Conservation (phyloP, 2,888 invertebrate genomes). For the Pollenia angustigena region DNA sequence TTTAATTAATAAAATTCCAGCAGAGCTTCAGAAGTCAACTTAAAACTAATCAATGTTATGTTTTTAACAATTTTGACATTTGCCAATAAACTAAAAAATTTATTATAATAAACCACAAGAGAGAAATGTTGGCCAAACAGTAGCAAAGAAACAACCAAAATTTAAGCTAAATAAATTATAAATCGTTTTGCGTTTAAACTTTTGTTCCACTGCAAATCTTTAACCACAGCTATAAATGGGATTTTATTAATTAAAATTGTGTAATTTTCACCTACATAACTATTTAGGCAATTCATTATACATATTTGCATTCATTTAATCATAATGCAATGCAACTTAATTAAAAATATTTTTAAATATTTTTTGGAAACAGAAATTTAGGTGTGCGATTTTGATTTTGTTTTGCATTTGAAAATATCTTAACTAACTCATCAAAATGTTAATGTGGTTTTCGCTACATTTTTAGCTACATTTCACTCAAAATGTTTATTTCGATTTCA, state of each 20-base stretch:
- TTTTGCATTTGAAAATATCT: background rate
- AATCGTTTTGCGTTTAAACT: background rate
- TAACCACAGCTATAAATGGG: constrained; percentile 6
- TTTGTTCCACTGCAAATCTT: background rate
- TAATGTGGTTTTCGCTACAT: constrained; percentile 4
- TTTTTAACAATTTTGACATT: background rate
- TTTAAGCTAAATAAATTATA: background rate
- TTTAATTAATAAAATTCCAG: background rate
- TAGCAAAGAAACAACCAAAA: background rate
- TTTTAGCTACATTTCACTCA: constrained; percentile 17
- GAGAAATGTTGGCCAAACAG: constrained; percentile 5
- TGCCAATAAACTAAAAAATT: background rate
- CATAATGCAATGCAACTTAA: background rate
- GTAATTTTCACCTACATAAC: background rate
- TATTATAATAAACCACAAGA: constrained; percentile 2
- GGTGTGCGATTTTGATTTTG: no score
- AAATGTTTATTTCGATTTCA: constrained; percentile 28
- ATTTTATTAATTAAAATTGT: constrained; percentile 13
- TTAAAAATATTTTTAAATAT: background rate
- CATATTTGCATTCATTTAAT: no score
- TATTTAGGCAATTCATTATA: background rate
- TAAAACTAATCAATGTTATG: background rate
- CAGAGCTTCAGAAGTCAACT: background rate
- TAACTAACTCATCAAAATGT: constrained; percentile 35
- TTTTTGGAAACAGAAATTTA: background rate